Percentiles rank a stretch among this genome's conserved stretches.
Evolutionary conservation across 2,797 vertebrate species (phyloP).

Genomic region (Prionace glauca): DNA sequence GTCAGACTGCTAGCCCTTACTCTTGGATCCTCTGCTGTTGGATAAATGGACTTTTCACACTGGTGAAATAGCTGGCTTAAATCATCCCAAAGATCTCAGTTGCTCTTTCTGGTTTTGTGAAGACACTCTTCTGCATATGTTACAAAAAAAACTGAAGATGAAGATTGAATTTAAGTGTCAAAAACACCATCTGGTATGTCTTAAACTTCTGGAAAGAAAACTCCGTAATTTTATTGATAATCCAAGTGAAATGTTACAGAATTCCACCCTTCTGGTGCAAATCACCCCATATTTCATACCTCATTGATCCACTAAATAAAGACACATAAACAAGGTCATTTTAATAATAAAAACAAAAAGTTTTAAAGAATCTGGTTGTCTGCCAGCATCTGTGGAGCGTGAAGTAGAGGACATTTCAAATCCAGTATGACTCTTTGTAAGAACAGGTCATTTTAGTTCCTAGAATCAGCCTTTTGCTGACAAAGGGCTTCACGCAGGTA

Average conservation of each 20-base stretch:
- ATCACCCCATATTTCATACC: background rate
- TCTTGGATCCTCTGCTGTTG: too few species aligned
- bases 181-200: background rate
- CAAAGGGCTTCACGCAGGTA: background rate
- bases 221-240: background rate
- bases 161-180: background rate
- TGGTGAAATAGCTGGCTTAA: too few species aligned
- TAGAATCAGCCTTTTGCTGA: background rate
- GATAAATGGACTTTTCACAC: too few species aligned
- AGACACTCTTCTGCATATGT: background rate
- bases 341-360: too few species aligned
- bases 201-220: background rate
- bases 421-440: too few species aligned
- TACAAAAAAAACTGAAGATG: background rate
- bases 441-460: background rate
- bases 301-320: background rate
- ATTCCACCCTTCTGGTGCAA: background rate
- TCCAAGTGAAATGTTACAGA: background rate
- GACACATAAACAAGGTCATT: background rate
- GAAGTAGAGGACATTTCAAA: too few species aligned
- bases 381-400: too few species aligned
- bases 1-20: too few species aligned
- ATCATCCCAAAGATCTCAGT: too few species aligned
- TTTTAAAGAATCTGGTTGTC: too few species aligned
- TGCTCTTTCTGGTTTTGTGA: background rate